phyloP scores from a whole-genome alignment of 2,113 vertebrate genomes.

The Dicerorhinus sumatrensis region DNA sequence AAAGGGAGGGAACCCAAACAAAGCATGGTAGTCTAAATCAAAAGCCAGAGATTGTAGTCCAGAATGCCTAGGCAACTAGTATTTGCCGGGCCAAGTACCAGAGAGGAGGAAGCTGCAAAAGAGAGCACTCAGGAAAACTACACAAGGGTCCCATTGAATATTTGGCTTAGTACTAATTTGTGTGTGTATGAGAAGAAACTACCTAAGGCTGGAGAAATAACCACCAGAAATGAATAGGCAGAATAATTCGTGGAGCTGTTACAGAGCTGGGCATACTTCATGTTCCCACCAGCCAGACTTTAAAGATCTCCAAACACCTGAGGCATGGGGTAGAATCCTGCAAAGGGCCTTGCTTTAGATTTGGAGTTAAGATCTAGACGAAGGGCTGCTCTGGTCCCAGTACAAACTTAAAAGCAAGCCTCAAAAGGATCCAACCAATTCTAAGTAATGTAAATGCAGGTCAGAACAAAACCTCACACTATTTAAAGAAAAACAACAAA shows the following conservation, averaged over 20 bases:
- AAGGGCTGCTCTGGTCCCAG: background rate
- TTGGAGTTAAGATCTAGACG: background rate
- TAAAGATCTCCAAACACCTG: background rate
- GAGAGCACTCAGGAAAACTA: background rate
- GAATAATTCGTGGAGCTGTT: background rate
- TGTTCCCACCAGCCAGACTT: background rate
- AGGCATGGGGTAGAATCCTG: background rate
- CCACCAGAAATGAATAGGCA: background rate
- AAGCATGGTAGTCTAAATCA: background rate
- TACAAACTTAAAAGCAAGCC: background rate
- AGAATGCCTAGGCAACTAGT: background rate
- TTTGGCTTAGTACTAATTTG: background rate
- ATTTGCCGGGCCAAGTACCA: background rate
- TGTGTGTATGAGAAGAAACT: background rate
- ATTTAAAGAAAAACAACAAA: conserved; percentile 12
- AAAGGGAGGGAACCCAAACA: background rate
- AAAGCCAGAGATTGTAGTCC: background rate
- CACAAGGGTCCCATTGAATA: background rate
- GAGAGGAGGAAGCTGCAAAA: background rate
- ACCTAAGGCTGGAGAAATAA: background rate
- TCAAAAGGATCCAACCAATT: background rate
- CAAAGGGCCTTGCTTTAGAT: background rate
- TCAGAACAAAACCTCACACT: background rate
- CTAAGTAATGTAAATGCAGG: background rate
- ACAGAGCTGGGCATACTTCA: background rate